Base-by-base conservation (phyloP, 2,113 vertebrate genomes). In the Corydoras maculifer region DNA sequence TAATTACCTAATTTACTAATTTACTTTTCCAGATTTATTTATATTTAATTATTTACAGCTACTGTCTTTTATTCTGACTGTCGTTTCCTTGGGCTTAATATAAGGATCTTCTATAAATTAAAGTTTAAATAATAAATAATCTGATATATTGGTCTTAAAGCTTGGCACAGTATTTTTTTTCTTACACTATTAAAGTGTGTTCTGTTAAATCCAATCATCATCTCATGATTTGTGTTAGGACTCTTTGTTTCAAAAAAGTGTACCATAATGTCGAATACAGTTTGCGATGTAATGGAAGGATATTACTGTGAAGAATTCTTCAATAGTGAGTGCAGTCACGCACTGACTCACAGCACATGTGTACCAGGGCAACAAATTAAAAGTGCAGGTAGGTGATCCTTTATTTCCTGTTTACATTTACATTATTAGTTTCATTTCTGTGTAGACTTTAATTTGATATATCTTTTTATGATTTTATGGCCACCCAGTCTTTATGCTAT, bases 221-320 rank as follows among this genome's bases (percentile, higher is more conserved):
- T 65, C 31, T 72, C 4, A 9, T 35, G 3, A 50, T 65, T 29
- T 25, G 58, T 30, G 7, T 11, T 55, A 72, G 77, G 77, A 0
- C 32, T 78, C 15, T 68, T 31, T 54, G 10, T 43, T 30, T 14
- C 8, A 15, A 3, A 12, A 9, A 0, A 8, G 2, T 78, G 77
- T n/a, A 61, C 48, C 9, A 69, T 5, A 35, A 51, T 50, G 2
- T 1, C 5, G 8, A 1, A 79, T 58, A 48, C 68, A 1, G 2
- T 65, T 8, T 79, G 78, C 65, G 72, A 65, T 5, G 48, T 75
- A 0, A 25, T 62, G 14, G 64, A 69, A 61, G 72, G 71, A 35
- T 61, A 71, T 70, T n/a, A 79, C 43, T 79, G 78, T 25, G 1
- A 8, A 11, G 5, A n/a, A 2, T 53, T 2, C n/a, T 3, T 1